Evolutionary conservation across 2,113 vertebrate species (phyloP).

Genomic region (Trematomus loennbergii): DNA sequence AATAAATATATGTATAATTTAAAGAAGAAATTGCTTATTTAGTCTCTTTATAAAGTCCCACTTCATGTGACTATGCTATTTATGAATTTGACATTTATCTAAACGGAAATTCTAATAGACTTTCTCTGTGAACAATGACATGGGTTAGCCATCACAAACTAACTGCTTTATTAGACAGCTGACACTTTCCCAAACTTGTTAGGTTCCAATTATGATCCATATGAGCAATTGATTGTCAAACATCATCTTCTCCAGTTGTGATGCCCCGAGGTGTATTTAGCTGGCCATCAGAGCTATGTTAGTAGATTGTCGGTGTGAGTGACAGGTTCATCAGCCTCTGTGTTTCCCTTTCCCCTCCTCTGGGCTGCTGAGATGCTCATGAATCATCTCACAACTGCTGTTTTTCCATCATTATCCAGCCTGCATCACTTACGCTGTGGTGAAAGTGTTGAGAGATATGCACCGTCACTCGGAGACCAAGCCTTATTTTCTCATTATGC

Average conservation of each 20-base stretch:
- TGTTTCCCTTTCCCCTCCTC: slow-evolving; percentile 22
- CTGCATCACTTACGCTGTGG: slow-evolving; percentile 42
- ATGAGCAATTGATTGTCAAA: slow-evolving; percentile 70
- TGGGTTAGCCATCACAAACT: slow-evolving; percentile 78
- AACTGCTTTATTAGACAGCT: slow-evolving; percentile 71
- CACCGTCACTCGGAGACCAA: slow-evolving; percentile 62
- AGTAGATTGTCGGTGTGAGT: slow-evolving; percentile 26
- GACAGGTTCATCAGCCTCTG: slow-evolving; percentile 53
- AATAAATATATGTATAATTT: too few relatives aligned
- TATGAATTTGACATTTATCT: too few relatives aligned
- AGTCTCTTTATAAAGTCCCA: too few relatives aligned
- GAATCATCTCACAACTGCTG: slow-evolving; percentile 36
- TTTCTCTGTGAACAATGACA: slow-evolving; percentile 63
- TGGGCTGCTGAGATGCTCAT: slow-evolving; percentile 32
- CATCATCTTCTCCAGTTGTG: slow-evolving; percentile 70
- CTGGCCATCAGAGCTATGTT: slow-evolving; percentile 49
- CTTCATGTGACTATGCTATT: too few relatives aligned
- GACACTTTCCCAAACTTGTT: slow-evolving; percentile 68
- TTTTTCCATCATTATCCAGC: slow-evolving; percentile 40
- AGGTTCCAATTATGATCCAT: slow-evolving; percentile 66
- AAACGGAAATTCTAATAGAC: too few relatives aligned
- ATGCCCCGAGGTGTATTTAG: slow-evolving; percentile 64
- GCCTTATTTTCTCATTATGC: slow-evolving; percentile 62
- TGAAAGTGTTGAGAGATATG: slow-evolving; percentile 61
- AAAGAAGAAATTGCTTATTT: too few relatives aligned